A percentile compares a stretch with the other conserved stretches of the same genome.
phyloP scores from a whole-genome alignment of 2,797 vertebrate genomes.

The Smutsia gigantea region DNA sequence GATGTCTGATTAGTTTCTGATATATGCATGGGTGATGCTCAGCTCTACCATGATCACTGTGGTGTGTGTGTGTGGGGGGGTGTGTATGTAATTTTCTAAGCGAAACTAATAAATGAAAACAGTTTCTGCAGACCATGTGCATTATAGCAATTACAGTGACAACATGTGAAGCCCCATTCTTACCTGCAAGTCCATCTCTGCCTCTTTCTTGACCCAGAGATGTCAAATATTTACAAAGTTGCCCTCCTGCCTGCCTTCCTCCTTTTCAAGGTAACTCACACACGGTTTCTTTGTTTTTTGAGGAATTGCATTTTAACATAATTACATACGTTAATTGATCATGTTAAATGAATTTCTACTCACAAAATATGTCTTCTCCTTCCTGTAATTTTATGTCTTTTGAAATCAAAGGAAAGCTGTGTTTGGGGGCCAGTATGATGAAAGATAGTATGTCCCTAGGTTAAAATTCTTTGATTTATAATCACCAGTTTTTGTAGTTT shows the following conservation, averaged over 20 bases:
- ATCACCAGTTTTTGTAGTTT: neutral
- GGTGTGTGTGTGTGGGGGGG: too few species aligned
- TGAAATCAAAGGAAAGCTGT: neutral
- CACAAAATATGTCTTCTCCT: neutral
- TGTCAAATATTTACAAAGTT: neutral
- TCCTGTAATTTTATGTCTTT: neutral
- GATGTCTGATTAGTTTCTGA: neutral
- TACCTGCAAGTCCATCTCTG: neutral
- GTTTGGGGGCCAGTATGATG: neutral
- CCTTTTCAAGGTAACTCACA: neutral
- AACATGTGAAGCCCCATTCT: neutral
- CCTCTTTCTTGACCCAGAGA: neutral
- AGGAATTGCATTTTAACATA: neutral
- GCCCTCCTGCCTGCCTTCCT: rapidly evolving
- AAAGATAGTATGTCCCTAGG: neutral
- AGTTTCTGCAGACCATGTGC: neutral
- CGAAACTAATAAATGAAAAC: neutral
- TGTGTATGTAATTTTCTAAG: neutral
- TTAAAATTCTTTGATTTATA: constrained; percentile 13
- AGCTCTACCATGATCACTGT: neutral
- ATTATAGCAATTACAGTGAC: neutral
- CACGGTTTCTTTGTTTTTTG: neutral
- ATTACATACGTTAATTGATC: neutral
- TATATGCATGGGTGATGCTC: neutral
- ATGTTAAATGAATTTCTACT: neutral